These are phyloP conservation scores for Agrypnia vestita DNA, from an alignment of 1,140 invertebrate species.

Conservation along the genomic window DNA sequence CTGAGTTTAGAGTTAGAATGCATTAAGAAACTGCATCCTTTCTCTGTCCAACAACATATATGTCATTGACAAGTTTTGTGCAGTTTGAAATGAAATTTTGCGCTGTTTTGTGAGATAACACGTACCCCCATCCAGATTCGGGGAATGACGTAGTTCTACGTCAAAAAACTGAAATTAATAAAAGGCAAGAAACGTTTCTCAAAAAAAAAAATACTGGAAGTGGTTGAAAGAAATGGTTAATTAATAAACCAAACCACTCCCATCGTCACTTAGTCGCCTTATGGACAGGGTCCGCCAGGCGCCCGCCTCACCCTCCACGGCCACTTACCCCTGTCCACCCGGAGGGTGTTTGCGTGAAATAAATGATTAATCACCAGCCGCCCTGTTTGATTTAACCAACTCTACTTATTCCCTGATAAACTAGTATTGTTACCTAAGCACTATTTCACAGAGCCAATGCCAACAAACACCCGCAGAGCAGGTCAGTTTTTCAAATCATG, in stretches of 20 bases:
- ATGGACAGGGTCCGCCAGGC: background rate
- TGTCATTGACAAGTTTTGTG: too few species aligned
- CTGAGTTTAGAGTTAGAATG: too few species aligned
- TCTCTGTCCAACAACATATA: too few species aligned
- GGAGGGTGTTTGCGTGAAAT: slow-evolving; percentile 57
- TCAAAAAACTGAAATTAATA: too few species aligned
- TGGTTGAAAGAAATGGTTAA: too few species aligned
- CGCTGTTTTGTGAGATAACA: too few species aligned
- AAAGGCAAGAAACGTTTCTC: too few species aligned
- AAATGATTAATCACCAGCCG: slow-evolving; percentile 60
- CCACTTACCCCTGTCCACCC: background rate
- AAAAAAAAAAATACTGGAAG: too few species aligned
- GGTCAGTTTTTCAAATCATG: slow-evolving; percentile 5
- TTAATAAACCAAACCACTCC: background rate
- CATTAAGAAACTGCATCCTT: too few species aligned
- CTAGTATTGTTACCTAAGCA: slow-evolving; percentile 40
- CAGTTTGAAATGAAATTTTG: too few species aligned
- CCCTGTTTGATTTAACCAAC: slow-evolving; percentile 61
- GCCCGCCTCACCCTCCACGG: slow-evolving; percentile 1
- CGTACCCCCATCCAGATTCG: too few species aligned
- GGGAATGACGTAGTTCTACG: too few species aligned
- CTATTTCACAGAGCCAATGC: slow-evolving; percentile 42
- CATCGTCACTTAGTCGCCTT: slow-evolving; percentile 13
- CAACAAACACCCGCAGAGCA: slow-evolving; percentile 21
- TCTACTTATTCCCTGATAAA: slow-evolving; percentile 45